Conservation (phyloP, 2,113 vertebrate species). For the Gallinago jamesoni region DNA sequence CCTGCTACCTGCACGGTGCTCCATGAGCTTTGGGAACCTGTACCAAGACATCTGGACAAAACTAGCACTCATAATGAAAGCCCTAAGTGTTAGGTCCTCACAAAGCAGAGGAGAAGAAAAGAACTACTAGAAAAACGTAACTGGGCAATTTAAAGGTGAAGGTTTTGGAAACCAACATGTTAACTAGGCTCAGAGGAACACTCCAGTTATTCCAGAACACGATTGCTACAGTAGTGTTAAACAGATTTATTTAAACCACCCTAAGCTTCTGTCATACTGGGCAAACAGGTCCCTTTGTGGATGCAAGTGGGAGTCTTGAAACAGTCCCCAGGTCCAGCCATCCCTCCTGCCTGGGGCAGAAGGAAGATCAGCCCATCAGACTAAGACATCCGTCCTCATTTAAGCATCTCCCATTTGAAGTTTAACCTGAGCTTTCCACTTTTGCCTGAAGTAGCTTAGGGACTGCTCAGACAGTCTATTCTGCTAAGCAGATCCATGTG, state of each 20-base stretch:
- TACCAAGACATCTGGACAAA: fast-evolving
- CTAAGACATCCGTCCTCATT: not conserved
- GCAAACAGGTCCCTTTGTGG: not conserved
- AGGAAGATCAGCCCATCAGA: not conserved
- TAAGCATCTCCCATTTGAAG: not conserved
- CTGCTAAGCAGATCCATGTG: not conserved
- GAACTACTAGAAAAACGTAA: not conserved
- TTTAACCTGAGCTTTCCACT: not conserved
- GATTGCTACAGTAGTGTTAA: not conserved
- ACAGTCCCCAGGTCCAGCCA: not conserved
- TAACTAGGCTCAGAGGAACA: not conserved
- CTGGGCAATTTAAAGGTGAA: not conserved
- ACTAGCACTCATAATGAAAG: not conserved
- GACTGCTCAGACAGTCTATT: not conserved
- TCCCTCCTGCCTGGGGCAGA: not conserved
- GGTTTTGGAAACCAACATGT: not conserved
- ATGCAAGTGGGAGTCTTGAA: not conserved
- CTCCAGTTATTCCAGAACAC: not conserved
- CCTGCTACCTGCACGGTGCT: not conserved
- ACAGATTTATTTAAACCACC: not conserved
- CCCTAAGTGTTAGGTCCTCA: not conserved
- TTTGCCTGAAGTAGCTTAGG: not conserved
- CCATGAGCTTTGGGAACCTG: not conserved
- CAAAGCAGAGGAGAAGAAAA: not conserved
- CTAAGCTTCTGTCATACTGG: not conserved